A percentile compares a stretch with the other conserved stretches of the same genome.
phyloP scores from a whole-genome alignment of 2,797 vertebrate species.

The Tauraco hartlaubi region DNA sequence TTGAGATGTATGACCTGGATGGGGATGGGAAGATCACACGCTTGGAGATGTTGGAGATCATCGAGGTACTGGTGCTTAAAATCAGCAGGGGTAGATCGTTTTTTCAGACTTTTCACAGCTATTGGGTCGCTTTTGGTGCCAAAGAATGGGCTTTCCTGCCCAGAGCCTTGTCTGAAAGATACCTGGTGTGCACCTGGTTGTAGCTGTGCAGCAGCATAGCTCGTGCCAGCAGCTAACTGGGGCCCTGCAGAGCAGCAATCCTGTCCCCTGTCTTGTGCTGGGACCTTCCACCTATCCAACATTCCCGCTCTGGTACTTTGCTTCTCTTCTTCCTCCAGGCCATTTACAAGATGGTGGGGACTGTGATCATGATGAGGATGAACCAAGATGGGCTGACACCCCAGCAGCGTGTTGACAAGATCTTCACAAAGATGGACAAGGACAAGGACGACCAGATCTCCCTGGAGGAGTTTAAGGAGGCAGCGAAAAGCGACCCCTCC shows the following conservation, averaged over 20 bases:
- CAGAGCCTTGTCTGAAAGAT: neutral
- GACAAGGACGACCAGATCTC: constrained; percentile 97
- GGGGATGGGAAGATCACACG: constrained; percentile 91
- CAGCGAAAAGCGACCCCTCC: constrained; percentile 95
- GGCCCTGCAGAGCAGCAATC: neutral
- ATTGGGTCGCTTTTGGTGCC: neutral
- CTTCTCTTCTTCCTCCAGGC: constrained; percentile 79
- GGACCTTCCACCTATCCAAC: neutral
- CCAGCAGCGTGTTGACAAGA: constrained; percentile 97
- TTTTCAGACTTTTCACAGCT: neutral
- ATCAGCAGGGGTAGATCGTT: neutral
- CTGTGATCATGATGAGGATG: constrained; percentile 99
- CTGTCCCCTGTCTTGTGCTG: neutral
- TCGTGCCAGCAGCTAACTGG: neutral
- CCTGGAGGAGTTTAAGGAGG: constrained; percentile 98
- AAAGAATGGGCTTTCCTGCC: neutral
- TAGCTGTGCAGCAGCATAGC: neutral
- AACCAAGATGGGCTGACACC: constrained; percentile 96
- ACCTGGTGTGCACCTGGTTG: neutral
- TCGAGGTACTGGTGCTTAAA: constrained; percentile 79
- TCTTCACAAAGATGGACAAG: constrained; percentile 99
- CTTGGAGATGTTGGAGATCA: constrained; percentile 93
- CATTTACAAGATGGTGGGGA: constrained; percentile 99
- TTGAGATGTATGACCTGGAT: constrained; percentile 92
- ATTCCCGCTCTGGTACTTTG: neutral